Conservation (phyloP, 2,797 vertebrate species). For the Linurgus olivaceus region DNA sequence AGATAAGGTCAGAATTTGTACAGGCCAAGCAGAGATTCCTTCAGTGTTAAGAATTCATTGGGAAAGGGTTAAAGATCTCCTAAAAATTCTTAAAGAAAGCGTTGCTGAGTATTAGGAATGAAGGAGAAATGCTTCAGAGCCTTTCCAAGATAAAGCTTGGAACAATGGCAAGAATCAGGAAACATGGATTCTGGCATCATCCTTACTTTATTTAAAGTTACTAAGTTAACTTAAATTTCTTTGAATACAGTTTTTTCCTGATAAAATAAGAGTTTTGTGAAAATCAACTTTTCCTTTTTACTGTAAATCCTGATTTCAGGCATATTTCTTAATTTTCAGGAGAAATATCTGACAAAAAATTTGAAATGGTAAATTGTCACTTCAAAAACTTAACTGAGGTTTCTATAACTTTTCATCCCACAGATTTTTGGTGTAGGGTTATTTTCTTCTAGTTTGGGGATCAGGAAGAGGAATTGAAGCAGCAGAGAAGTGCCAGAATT, state of each 20-base stretch:
- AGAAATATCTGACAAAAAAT: background rate
- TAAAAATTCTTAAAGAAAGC: background rate
- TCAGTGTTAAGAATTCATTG: background rate
- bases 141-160: background rate
- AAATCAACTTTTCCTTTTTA: background rate
- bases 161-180: background rate
- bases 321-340: background rate
- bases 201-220: background rate
- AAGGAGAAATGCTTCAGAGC: background rate
- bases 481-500: background rate
- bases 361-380: background rate
- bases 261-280: background rate
- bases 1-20: background rate
- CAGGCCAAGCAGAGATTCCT: background rate
- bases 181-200: background rate
- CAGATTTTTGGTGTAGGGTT: fast-evolving
- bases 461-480: background rate
- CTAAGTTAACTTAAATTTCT: background rate
- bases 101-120: background rate
- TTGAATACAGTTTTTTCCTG: background rate
- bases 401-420: background rate
- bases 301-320: background rate
- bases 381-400: background rate
- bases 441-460: background rate
- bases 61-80: background rate